Evolutionary conservation across 2,888 invertebrate genomes (phyloP), one percentile per base, ranked within the genome.

Genomic region (Diadromus collaris): DNA sequence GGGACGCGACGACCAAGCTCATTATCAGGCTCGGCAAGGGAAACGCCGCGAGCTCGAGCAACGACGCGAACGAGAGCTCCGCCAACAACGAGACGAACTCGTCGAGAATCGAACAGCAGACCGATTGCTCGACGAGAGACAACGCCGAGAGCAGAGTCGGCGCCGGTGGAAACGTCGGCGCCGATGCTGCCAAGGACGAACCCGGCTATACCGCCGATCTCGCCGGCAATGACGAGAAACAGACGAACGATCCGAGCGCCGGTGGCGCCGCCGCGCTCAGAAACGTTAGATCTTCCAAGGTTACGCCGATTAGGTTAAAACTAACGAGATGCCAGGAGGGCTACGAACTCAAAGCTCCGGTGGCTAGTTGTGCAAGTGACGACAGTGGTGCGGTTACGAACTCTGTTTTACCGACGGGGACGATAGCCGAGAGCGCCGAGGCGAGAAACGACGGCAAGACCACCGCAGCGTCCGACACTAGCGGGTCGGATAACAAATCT

Each of bases 301-400:
- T 95, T 84, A 95, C 95, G 44, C 97, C 97, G 16, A 95, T 97
- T 83, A 94, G 96, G 83, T 94, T 97, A 92, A 97, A 97, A 93
- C 90, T 97, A 83, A 94, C 96, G 65, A 94, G 97, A 82, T 95
- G 95, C 86, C 94, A 95, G 80, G 95, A 96, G 87, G 97, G 97
- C 82, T 95, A 92, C 83, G 91, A 92, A 81, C 91, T 92, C 80
- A 92, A 92, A 82, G 89, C 90, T 68, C 87, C 91, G 78, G 82
- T 81, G 32, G 73, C 80, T 67, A 79, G 79, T 79, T 78, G 85
- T 83, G 83, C 81, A 64, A 82, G 79, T 77, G 78, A 80, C n/a
- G 81, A 81, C 54, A 76, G 64, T 78, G 75, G 77, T 58, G 38
- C 78, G 44, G 73, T 73, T 34, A 76, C 78, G 70, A 82, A 81